These are phyloP conservation scores for Macrosteles quadrilineatus DNA, from an alignment of 1,140 invertebrate species.

Conservation along the genomic window DNA sequence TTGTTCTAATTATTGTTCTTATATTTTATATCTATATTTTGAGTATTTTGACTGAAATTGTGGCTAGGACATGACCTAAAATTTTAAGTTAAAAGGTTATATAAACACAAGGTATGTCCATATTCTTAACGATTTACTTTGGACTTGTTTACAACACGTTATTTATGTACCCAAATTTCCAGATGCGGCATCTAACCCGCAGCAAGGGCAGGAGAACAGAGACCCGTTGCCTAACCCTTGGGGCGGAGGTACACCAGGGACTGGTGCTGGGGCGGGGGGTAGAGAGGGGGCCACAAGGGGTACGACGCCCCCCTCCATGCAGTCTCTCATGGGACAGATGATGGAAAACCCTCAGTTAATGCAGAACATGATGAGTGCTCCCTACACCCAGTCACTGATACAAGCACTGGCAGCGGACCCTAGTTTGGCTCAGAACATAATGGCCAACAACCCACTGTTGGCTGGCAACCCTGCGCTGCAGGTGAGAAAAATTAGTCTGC, in stretches of 20 bases:
- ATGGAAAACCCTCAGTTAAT: constrained; percentile 89
- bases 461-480: constrained; percentile 86
- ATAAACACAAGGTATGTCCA: too few relatives aligned
- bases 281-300: constrained; percentile 3
- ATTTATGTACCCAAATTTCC: too few relatives aligned
- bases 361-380: constrained; percentile 88
- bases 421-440: constrained; percentile 75
- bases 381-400: constrained; percentile 86
- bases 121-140: too few relatives aligned
- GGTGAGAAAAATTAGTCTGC: too few relatives aligned
- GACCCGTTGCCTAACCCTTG: constrained; percentile 98
- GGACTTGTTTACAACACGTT: too few relatives aligned
- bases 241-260: constrained; percentile 56
- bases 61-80: too few relatives aligned
- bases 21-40: too few relatives aligned
- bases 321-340: constrained; percentile 89
- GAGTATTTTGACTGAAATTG: too few relatives aligned
- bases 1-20: too few relatives aligned
- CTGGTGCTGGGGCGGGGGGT: constrained; percentile 49
- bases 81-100: too few relatives aligned
- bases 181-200: constrained; percentile 63
- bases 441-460: constrained; percentile 83
- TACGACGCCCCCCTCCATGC: constrained; percentile 70
- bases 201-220: constrained; percentile 90
- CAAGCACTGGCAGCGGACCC: constrained; percentile 86